Conservation (phyloP, 1,140 invertebrate species). For the Eurytemora carolleeae region DNA sequence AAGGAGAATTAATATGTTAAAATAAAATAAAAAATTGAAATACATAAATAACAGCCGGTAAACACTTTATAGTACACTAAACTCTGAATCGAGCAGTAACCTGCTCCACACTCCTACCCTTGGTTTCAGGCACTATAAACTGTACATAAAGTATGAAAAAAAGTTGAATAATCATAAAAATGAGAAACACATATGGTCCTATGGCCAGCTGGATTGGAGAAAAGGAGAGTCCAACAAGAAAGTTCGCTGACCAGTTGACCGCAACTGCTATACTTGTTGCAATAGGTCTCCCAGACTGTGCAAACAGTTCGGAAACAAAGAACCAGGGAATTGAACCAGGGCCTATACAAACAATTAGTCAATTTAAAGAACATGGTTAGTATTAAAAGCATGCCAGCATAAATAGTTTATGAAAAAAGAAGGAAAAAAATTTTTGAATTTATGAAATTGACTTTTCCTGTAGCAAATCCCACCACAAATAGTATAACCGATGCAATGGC, state of each 20-base stretch:
- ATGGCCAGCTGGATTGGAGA: constrained; percentile 41
- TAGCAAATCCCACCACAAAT: constrained; percentile 52
- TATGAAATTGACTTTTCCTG: too few relatives aligned
- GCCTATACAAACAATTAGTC: too few relatives aligned
- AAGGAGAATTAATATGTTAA: too few relatives aligned
- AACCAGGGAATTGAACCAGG: constrained; percentile 87
- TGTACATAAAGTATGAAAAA: constrained; percentile 48
- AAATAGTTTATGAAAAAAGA: too few relatives aligned
- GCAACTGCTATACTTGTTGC: constrained; percentile 59
- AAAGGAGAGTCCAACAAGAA: constrained; percentile 51
- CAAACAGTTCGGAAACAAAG: constrained; percentile 65
- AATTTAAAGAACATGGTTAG: too few relatives aligned
- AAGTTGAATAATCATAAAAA: constrained; percentile 41
- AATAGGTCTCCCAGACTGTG: constrained; percentile 47
- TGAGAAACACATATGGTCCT: constrained; percentile 51
- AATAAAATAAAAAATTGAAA: too few relatives aligned
- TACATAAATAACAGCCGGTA: too few relatives aligned
- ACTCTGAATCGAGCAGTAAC: constrained; percentile 53
- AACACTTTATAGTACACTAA: constrained; percentile 21
- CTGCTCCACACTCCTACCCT: constrained; percentile 60
- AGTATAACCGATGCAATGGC: constrained; percentile 51
- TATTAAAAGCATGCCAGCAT: too few relatives aligned
- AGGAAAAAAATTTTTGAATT: too few relatives aligned
- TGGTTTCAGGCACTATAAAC: constrained; percentile 63
- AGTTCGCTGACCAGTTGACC: constrained; percentile 70